Conservation (phyloP, 1,140 invertebrate genomes). For the Drosophila pallidifrons region DNA sequence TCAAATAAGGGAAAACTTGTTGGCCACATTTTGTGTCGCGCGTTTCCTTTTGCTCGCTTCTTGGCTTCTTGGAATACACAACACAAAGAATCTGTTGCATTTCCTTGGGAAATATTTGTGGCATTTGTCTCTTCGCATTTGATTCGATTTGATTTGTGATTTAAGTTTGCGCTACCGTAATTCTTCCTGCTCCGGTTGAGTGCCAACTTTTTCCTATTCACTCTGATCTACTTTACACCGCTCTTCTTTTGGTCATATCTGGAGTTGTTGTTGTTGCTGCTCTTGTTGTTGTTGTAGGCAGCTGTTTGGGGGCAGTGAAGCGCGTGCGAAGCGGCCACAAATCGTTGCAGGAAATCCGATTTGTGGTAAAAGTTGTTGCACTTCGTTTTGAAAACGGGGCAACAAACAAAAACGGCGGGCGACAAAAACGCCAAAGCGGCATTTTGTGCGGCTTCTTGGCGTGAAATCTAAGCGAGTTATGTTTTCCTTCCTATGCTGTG, state of each 20-base stretch:
- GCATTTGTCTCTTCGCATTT: conserved; percentile 59
- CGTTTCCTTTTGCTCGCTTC: conserved; percentile 55
- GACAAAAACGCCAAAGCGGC: background rate
- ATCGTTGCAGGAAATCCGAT: conserved; percentile 75
- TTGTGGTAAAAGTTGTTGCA: conserved; percentile 75
- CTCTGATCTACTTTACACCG: conserved; percentile 60
- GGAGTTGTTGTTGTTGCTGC: conserved; percentile 1
- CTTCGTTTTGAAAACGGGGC: conserved; percentile 22
- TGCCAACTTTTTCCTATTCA: conserved; percentile 33
- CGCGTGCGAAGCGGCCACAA: conserved; percentile 59
- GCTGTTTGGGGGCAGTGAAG: conserved; percentile 7
- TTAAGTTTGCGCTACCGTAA: background rate
- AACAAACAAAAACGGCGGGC: background rate
- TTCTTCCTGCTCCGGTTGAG: conserved; percentile 62
- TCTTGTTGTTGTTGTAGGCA: background rate
- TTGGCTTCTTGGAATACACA: conserved; percentile 51
- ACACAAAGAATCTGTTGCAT: conserved; percentile 71
- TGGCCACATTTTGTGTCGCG: background rate
- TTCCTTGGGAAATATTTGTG: conserved; percentile 81
- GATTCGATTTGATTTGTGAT: conserved; percentile 34
- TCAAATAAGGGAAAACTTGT: conserved; percentile 74
- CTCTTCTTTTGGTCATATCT: conserved; percentile 9
- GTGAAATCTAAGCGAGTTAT: conserved; percentile 51
- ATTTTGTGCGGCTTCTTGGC: conserved; percentile 52
- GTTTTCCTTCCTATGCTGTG: background rate